Conservation (phyloP, 2,888 invertebrate genomes). For the Drosophila tripunctata region DNA sequence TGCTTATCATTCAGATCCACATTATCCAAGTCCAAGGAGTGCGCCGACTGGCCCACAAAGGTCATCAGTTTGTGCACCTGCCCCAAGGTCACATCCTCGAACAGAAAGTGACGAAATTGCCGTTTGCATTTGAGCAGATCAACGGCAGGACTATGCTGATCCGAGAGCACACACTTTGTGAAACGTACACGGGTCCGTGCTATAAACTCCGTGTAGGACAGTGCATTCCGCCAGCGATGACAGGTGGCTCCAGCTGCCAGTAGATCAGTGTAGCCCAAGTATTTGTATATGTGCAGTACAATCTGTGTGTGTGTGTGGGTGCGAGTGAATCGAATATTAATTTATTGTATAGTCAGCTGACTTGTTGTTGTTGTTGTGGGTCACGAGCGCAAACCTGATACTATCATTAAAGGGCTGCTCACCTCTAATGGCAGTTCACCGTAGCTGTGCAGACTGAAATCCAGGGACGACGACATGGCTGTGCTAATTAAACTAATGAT, state of each 20-base stretch:
- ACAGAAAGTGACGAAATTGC: conserved; percentile 74
- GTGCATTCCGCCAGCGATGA: conserved; percentile 88
- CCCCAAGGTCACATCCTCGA: conserved; percentile 82
- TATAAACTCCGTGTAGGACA: conserved; percentile 86
- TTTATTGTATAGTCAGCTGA: conserved; percentile 64
- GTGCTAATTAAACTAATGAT: not conserved
- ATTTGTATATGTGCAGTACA: conserved; percentile 87
- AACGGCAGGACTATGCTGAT: conserved; percentile 76
- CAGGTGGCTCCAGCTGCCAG: conserved; percentile 88
- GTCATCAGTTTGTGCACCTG: conserved; percentile 85
- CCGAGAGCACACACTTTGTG: conserved; percentile 79
- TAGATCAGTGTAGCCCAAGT: conserved; percentile 87
- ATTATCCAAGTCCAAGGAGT: conserved; percentile 86
- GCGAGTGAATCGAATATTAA: conserved; percentile 25
- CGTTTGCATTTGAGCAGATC: conserved; percentile 75
- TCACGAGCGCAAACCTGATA: conserved; percentile 53
- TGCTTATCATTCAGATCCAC: conserved; percentile 88
- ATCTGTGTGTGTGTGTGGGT: too few species aligned
- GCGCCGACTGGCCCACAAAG: conserved; percentile 86
- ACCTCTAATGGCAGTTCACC: conserved; percentile 83
- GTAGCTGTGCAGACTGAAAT: conserved; percentile 63
- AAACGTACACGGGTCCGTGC: conserved; percentile 78
- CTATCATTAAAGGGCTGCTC: conserved; percentile 26
- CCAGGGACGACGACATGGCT: conserved; percentile 53
- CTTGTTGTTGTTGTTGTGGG: too few species aligned